These are phyloP conservation scores for Helicorthomorpha holstii DNA, from an alignment of 1,140 invertebrate genomes.

Conservation along the genomic window DNA sequence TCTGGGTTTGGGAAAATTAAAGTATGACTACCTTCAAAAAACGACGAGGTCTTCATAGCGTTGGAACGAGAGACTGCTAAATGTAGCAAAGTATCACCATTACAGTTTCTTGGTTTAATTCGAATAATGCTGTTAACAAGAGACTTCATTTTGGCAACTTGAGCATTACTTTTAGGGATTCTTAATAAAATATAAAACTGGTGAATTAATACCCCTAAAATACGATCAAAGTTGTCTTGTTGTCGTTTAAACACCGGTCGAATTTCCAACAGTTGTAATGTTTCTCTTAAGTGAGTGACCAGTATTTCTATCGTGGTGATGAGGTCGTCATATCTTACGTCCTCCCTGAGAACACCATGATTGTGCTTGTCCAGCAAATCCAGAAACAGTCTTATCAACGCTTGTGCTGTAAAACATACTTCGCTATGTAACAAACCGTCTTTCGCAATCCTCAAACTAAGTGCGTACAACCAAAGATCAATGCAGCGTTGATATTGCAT, in stretches of 20 bases:
- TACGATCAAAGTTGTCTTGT: conserved; percentile 54
- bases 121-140: conserved; percentile 28
- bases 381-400: conserved; percentile 43
- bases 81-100: conserved; percentile 60
- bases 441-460: conserved; percentile 58
- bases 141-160: conserved; percentile 19
- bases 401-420: conserved; percentile 62
- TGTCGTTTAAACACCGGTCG: conserved; percentile 56
- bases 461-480: conserved; percentile 60
- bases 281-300: conserved; percentile 36
- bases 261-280: conserved; percentile 38
- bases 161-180: conserved; percentile 33
- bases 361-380: conserved; percentile 49
- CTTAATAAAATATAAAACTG: conserved; percentile 54
- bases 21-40: conserved; percentile 49
- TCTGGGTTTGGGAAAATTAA: conserved; percentile 45
- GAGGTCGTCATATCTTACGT: conserved; percentile 51
- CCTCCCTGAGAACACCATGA: conserved; percentile 30
- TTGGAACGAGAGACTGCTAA: conserved; percentile 59
- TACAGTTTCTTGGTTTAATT: conserved; percentile 45
- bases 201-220: conserved; percentile 50
- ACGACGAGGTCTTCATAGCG: conserved; percentile 56
- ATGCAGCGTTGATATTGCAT: conserved; percentile 67
- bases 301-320: conserved; percentile 48
- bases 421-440: conserved; percentile 50